Base-by-base conservation (phyloP, 2,797 vertebrate genomes). In the Triplophysa yarkandensis region DNA sequence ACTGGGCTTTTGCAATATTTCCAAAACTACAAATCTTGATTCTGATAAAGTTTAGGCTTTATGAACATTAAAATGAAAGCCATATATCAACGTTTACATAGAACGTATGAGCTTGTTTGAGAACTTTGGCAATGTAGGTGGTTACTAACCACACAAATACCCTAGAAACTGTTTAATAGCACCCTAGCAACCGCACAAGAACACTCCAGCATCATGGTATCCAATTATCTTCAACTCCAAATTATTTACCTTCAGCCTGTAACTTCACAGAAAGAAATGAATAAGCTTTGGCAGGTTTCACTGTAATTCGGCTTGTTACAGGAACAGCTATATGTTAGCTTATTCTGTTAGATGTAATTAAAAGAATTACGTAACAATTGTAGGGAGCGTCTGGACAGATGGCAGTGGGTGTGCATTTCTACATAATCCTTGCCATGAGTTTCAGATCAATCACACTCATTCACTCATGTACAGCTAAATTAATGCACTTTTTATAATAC, bases 341-440 rank as follows among this genome's bases (percentile, higher is more conserved):
- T 44, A n/a, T 65, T 73, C 64, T 44, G 27, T 32, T 44, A 3
- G 11, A 54, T n/a, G 8, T 13, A 32, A 73, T 65, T 32, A 54
- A 39, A 73, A 63, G 27, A 60, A 54, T 43, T 54, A 52, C 19
- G 27, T 2, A 52, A 25, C 27, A 44, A 55, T 65, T n/a, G 30
- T 57, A 19, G 14, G 19, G 55, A n/a, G n/a, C 36, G 30, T 58
- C 28, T 30, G 54, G 50, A 46, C 71, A 66, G 50, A 74, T 74
- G 71, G 71, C 39, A 23, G 62, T 74, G 46, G 17, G 23, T 46
- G 50, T 34, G 10, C 10, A 58, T 58, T 58, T 32, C 14, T 32
- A 32, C 55, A 63, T 28, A 62, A 41, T 41, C 23, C n/a, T 63
- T 41, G n/a, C 21, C 6, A 25, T 28, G 13, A 16, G 8, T 55